Evolutionary conservation across 2,113 vertebrate species (phyloP), one percentile per base, ranked within the genome.

Genomic region (Pyxicephalus adspersus): DNA sequence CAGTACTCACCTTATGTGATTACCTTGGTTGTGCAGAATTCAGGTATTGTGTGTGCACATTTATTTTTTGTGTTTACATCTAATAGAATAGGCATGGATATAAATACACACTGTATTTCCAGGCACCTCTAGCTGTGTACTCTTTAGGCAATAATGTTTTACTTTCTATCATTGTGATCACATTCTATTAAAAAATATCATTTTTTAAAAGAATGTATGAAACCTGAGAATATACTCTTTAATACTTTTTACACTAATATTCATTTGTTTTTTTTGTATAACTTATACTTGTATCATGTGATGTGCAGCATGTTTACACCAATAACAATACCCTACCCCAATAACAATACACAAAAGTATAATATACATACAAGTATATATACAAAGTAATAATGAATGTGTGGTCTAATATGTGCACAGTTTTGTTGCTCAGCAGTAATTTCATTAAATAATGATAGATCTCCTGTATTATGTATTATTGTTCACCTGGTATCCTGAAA

Each of bases 381-480:
- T 45, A 45, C 6, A 8, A 45, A 45, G 38, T 45, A 45, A 45
- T 45, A 45, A 45, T 13, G 2, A 45, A 45, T 45, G 38, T 45
- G 38, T 45, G 38, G 6, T 23, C 17, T 58, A 11, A 61, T 34
- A 74, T 60, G 34, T 11, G 28, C 2, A n/a, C 22, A 60, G 58
- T 74, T 57, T 74, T 74, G 54, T 18, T 54, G n/a, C 70, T 52
- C 45, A 7, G 26, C 51, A 71, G 50, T 68, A 51, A 72, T 72
- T 54, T 55, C 11, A 31, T 57, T 9, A 74, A 18, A 74, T 23
- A 73, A 38, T 74, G 71, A 23, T 60, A 60, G 20, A 74, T 74
- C 57, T 74, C 52, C 29, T 60, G n/a, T 23, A 8, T 73, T 34
- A 58, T 52, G 18, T 50, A 63, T 64, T 23, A 45, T 29, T 57